phyloP scores from a whole-genome alignment of 1,140 invertebrate genomes.

The Trichomalopsis sarcophagae region DNA sequence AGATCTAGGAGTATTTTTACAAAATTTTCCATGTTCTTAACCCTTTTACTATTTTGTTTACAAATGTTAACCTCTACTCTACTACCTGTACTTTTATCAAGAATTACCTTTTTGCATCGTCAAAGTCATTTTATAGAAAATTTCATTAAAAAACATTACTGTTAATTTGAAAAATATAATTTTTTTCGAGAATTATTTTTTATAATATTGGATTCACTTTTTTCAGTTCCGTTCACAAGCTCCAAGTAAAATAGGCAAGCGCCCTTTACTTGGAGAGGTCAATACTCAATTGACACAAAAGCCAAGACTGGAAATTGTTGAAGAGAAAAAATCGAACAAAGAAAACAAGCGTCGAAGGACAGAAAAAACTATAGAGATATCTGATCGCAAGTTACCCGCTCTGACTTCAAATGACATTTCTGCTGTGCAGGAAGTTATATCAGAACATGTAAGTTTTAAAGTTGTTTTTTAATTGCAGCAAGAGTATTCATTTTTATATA shows the following conservation, averaged over 20 bases:
- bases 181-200: no score
- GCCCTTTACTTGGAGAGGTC: slow-evolving; percentile 66
- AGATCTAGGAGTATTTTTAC: background rate
- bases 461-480: slow-evolving; percentile 38
- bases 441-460: slow-evolving; percentile 70
- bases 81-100: background rate
- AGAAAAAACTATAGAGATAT: slow-evolving; percentile 62
- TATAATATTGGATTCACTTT: background rate
- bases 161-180: background rate
- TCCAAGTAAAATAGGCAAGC: slow-evolving; percentile 77
- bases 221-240: slow-evolving; percentile 74
- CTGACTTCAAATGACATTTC: slow-evolving; percentile 66
- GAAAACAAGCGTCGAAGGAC: slow-evolving; percentile 61
- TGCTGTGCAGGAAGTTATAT: slow-evolving; percentile 64
- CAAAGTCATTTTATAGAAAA: background rate
- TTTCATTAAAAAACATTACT: background rate
- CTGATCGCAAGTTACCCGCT: slow-evolving; percentile 63
- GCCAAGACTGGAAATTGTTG: slow-evolving; percentile 33
- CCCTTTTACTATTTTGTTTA: background rate
- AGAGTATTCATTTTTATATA: slow-evolving; percentile 46
- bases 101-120: background rate
- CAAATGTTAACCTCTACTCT: slow-evolving; percentile 12
- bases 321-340: slow-evolving; percentile 55
- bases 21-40: background rate
- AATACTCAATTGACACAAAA: slow-evolving; percentile 55